Conservation (phyloP, 2,797 vertebrate genomes). For the Helarctos malayanus region DNA sequence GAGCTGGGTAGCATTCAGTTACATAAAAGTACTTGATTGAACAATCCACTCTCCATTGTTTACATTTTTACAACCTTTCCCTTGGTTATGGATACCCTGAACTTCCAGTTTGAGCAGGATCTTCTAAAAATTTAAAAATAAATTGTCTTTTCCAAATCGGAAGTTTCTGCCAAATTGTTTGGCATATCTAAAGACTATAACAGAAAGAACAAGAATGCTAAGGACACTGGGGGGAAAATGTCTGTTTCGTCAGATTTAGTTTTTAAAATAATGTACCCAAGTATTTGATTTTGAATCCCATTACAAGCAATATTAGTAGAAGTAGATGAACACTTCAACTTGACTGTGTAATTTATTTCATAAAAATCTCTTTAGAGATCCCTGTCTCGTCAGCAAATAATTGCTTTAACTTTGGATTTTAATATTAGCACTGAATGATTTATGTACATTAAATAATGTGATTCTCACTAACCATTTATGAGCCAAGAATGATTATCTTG, state of each 20-base stretch:
- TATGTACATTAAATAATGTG: slow-evolving; percentile 80
- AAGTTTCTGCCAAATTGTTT: neutral
- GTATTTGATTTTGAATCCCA: slow-evolving; percentile 70
- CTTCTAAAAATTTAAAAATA: slow-evolving; percentile 33
- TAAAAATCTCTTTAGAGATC: slow-evolving; percentile 77
- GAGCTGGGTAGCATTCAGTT: neutral
- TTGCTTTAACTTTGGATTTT: slow-evolving; percentile 79
- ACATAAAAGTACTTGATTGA: neutral
- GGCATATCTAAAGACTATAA: neutral
- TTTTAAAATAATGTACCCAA: slow-evolving; percentile 59
- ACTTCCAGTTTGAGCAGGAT: neutral
- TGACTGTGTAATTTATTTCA: slow-evolving; percentile 77
- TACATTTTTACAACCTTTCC: neutral
- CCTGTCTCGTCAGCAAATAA: slow-evolving; percentile 80
- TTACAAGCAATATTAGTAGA: slow-evolving; percentile 68
- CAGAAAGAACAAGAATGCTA: neutral
- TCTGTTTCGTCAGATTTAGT: slow-evolving; percentile 19
- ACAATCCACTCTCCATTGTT: neutral
- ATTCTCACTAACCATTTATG: slow-evolving; percentile 76
- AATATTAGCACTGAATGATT: slow-evolving; percentile 80
- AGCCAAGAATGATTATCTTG: slow-evolving; percentile 76
- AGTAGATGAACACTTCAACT: slow-evolving; percentile 71
- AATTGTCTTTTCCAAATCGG: neutral
- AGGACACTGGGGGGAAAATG: neutral
- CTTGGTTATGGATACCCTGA: neutral